Base-by-base conservation (phyloP, 2,888 invertebrate species). In the Apotomis capreana region DNA sequence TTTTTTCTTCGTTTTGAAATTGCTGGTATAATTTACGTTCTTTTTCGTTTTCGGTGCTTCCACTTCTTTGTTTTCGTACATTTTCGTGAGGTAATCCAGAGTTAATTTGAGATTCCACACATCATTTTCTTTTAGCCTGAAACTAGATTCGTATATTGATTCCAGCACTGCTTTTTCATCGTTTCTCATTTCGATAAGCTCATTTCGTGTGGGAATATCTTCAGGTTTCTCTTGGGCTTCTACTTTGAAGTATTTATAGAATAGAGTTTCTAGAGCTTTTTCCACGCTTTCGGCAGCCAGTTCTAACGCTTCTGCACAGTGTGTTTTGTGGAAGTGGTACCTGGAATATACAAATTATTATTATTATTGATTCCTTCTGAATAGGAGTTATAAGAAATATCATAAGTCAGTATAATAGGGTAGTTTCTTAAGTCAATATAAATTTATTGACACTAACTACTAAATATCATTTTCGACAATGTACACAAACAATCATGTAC, bases 111-210 rank as follows among this genome's bases (percentile, higher is more conserved):
- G 88, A 75, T 92, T 94, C 97, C 97, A 97, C 15, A 97, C 94
- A 87, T 96, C 95, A 68, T 93, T 91, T 69, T 96, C 95, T 83
- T 95, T 96, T 74, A 95, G 95, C 79, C 91, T 93, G 83, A 96
- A 97, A 46, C 94, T 92, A 46, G 93, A 89, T 73, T 96, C 97
- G 79, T 97, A 97, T 76, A 97, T 97, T 13, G 97, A 96, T 87
- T 96, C 95, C 49, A 97, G 87, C 0, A 96, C 96, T 75, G 95
- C 95, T 85, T 95, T 95, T 81, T 97, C 97, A 70, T 97, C 97
- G 9, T 87, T 88, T 74, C 95, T 94, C 89, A 95, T 95, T 84
- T 96, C 96, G 44, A 94, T 76, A 55, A 96, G 81, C 79, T 96
- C 95, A 3, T 90, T 81, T 75, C 88, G 85, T 4, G 93, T 86